Evolutionary conservation across 1,140 invertebrate genomes (phyloP), one percentile per base, ranked within the genome.

Genomic region (Cotesia typhae): DNA sequence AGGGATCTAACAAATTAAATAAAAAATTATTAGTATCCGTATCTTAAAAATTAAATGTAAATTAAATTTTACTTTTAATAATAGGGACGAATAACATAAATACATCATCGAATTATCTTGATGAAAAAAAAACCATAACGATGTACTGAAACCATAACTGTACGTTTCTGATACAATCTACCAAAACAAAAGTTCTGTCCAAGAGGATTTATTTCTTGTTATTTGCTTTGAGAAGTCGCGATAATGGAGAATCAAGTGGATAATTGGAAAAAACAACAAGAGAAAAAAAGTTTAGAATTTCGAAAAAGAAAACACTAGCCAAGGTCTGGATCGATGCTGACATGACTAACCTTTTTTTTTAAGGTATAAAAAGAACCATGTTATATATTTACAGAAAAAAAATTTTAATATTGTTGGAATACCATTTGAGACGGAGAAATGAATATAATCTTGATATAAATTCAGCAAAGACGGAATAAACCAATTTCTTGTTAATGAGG

Each of bases 401-500:
- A 28, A 17, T 20, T 12, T 57, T 57, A 6, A 12, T 4, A 57
- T 57, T 6, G 7, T 4, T 20, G 53, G 3, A 20, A 47, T 47
- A 47, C 2, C 41, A 47, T 47, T 47, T 47, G 60, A 14, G 20
- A 61, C 17, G 60, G 10, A 20, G 60, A 20, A 61, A 61, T 35
- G 60, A 35, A 28, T 61, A 20, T 35, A 28, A 2, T 28, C 10
- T 70, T 70, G 3, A 28, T 51, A 55, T 12, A 37, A 6, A 53
- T 17, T 70, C 36, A 41, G 41, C 61, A 68, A 67, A 76, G 77
- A 80, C 81, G 77, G 77, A 75, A 78, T 79, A 77, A 76, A 78
- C 76, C 80, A 82, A 81, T 82, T 79, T 76, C 74, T 51, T 70
- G 75, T 71, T 81, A 81, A 82, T 82, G 81, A 82, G 76, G 76